A percentile compares a stretch with the other conserved stretches of the same genome.
Conservation (phyloP, 1,140 invertebrate species). For the Calliopsis andreniformis region DNA sequence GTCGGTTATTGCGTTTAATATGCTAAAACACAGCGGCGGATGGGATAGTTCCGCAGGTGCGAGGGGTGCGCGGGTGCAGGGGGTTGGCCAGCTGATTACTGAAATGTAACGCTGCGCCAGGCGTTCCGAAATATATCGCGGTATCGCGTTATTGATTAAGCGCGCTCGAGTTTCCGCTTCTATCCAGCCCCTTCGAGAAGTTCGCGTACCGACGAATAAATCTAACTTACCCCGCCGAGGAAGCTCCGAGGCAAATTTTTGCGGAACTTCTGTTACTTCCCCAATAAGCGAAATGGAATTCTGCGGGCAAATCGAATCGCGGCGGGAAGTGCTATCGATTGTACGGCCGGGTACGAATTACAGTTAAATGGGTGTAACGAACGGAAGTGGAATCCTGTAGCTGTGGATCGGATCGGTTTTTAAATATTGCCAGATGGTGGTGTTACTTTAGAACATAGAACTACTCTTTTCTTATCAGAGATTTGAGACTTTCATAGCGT, state of each 20-base stretch:
- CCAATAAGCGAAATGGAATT: slow-evolving; percentile 19
- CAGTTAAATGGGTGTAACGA: slow-evolving; percentile 17
- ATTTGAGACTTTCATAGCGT: too few relatives aligned
- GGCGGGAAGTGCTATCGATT: slow-evolving; percentile 1
- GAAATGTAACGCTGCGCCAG: slow-evolving; percentile 8
- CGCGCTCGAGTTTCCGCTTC: neutral
- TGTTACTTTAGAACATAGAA: too few relatives aligned
- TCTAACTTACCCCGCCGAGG: slow-evolving; percentile 4
- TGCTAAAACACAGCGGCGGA: neutral
- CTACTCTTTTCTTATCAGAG: too few relatives aligned
- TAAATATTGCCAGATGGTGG: too few relatives aligned
- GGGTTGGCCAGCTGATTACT: slow-evolving; percentile 8
- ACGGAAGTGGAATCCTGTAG: neutral
- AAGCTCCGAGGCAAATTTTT: slow-evolving; percentile 27
- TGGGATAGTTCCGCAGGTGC: neutral
- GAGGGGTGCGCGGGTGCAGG: neutral
- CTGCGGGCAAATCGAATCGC: neutral
- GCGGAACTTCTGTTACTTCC: neutral
- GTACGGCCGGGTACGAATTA: slow-evolving; percentile 11
- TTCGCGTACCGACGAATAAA: slow-evolving; percentile 13
- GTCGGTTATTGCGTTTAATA: slow-evolving; percentile 31
- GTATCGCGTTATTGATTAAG: slow-evolving; percentile 30
- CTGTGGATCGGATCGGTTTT: neutral
- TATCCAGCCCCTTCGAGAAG: neutral
- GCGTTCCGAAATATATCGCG: slow-evolving; percentile 2